These are phyloP conservation scores for Brachyopa scutellaris DNA, from an alignment of 2,888 invertebrate species.

Conservation along the genomic window DNA sequence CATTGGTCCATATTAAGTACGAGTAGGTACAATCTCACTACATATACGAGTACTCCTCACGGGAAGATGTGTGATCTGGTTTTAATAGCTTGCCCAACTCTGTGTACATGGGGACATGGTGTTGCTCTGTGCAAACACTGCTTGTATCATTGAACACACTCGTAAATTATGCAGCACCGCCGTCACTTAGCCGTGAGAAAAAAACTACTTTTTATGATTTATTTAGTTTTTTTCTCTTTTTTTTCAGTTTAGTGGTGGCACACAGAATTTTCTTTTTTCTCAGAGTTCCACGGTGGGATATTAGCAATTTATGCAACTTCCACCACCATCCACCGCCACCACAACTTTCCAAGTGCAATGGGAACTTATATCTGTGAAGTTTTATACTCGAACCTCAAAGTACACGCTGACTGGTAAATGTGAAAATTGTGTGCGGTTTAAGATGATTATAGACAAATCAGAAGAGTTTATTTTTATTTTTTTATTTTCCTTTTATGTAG, in stretches of 20 bases:
- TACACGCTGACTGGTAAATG: background rate
- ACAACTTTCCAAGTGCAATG: constrained; percentile 64
- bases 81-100: constrained; percentile 41
- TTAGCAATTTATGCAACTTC: constrained; percentile 56
- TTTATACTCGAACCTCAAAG: background rate
- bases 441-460: constrained; percentile 30
- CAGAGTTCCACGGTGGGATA: constrained; percentile 56
- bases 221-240: background rate
- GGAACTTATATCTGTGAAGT: constrained; percentile 52
- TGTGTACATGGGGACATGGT: background rate
- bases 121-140: constrained; percentile 28
- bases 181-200: constrained; percentile 62
- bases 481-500: constrained; percentile 33
- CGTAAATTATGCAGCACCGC: constrained; percentile 58
- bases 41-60: no score
- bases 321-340: constrained; percentile 31
- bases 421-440: constrained; percentile 30
- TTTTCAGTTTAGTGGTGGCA: constrained; percentile 8
- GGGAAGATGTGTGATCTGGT: constrained; percentile 57
- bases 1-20: constrained; percentile 52
- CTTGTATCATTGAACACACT: constrained; percentile 38
- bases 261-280: constrained; percentile 44
- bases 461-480: background rate
- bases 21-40: constrained; percentile 23
- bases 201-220: constrained; percentile 41